phyloP scores from a whole-genome alignment of 2,888 invertebrate genomes.

The Lasioglossum vierecki region DNA sequence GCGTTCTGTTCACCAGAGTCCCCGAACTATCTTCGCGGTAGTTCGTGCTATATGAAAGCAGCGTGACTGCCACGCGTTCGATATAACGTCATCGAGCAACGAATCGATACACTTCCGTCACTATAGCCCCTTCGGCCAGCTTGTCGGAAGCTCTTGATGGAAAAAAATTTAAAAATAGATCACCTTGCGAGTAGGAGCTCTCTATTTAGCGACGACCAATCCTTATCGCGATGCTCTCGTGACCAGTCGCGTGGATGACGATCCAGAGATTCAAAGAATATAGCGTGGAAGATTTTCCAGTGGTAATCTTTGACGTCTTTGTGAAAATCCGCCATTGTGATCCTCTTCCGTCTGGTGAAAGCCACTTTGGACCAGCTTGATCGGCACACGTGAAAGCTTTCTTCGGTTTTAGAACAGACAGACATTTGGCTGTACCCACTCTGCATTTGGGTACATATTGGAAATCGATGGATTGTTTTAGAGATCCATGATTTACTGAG shows the following conservation, averaged over 20 bases:
- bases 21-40: conserved; percentile 6
- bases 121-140: conserved; percentile 9
- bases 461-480: background rate
- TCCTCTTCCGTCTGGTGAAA: conserved; percentile 66
- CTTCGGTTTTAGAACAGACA: too few relatives aligned
- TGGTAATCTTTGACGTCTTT: conserved; percentile 23
- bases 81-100: conserved; percentile 52
- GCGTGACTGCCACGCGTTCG: conserved; percentile 1
- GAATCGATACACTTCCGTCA: conserved; percentile 69
- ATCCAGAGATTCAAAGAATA: background rate
- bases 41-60: conserved; percentile 5
- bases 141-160: background rate
- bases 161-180: conserved; percentile 55
- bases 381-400: conserved; percentile 52
- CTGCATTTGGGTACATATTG: background rate
- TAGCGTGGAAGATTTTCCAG: background rate
- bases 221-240: background rate
- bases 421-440: too few relatives aligned
- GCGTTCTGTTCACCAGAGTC: conserved; percentile 6
- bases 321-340: conserved; percentile 52
- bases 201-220: conserved; percentile 33
- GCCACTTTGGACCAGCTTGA: conserved; percentile 50
- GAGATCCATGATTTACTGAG: too few relatives aligned
- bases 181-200: conserved; percentile 34
- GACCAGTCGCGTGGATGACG: too few relatives aligned